Evolutionary conservation across 2,888 invertebrate genomes (phyloP).

Genomic region (Tenthredo mesomela): DNA sequence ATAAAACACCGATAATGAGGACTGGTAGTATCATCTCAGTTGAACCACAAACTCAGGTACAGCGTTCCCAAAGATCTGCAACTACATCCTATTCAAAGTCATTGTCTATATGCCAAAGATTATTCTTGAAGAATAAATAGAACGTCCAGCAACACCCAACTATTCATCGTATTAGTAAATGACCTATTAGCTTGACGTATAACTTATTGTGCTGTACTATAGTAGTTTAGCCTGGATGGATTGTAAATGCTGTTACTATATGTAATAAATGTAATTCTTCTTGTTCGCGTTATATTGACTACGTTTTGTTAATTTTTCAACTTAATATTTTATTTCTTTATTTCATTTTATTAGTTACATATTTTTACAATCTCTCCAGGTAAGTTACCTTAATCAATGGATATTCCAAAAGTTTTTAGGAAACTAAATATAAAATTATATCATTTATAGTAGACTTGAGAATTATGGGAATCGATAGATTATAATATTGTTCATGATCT

Average conservation of each 20-base stretch:
- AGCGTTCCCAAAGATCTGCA: slow-evolving; percentile 54
- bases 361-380: slow-evolving; percentile 50
- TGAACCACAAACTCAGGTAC: slow-evolving; percentile 79
- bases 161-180: slow-evolving; percentile 9
- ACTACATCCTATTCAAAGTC: slow-evolving; percentile 47
- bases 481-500: background rate
- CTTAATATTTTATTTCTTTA: slow-evolving; percentile 35
- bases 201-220: slow-evolving; percentile 45
- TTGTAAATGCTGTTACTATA: slow-evolving; percentile 47
- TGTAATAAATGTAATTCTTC: slow-evolving; percentile 53
- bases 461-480: background rate
- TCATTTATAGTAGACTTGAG: background rate
- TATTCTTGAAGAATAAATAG: slow-evolving; percentile 46
- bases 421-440: background rate
- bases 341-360: slow-evolving; percentile 37
- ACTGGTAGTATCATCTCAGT: slow-evolving; percentile 86
- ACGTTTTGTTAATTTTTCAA: slow-evolving; percentile 17
- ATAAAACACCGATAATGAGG: slow-evolving; percentile 87
- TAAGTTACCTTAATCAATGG: slow-evolving; percentile 43
- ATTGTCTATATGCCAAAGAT: slow-evolving; percentile 45
- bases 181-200: slow-evolving; percentile 48
- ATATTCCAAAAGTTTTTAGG: background rate
- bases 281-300: slow-evolving; percentile 42
- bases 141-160: slow-evolving; percentile 15
- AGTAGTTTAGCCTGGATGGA: slow-evolving; percentile 50